These are phyloP conservation scores for Astyanax mexicanus DNA, from an alignment of 2,797 vertebrate species.

Conservation along the genomic window DNA sequence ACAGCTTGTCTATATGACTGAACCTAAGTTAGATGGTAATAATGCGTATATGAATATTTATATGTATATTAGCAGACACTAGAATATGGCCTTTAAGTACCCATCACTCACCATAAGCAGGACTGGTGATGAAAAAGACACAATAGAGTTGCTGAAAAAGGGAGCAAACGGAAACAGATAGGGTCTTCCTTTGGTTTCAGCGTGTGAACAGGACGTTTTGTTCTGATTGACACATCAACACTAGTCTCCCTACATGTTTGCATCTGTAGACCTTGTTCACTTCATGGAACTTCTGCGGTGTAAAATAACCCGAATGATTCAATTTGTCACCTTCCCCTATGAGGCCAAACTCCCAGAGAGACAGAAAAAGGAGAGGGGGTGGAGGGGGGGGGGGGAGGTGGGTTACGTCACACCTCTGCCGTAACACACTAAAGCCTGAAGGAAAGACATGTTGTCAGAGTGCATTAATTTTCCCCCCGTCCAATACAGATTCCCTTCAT, in stretches of 20 bases:
- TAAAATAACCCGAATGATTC: conserved; percentile 54
- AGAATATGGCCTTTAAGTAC: conserved; percentile 64
- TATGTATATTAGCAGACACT: conserved; percentile 65
- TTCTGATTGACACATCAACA: conserved; percentile 15
- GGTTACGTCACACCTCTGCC: conserved; percentile 74
- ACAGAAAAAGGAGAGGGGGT: conserved; percentile 34
- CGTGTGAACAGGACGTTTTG: conserved; percentile 6
- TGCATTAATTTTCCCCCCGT: conserved; percentile 77
- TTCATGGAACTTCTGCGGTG: conserved; percentile 31
- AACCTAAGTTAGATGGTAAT: conserved; percentile 52
- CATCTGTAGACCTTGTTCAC: conserved; percentile 20
- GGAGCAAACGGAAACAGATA: conserved; percentile 27
- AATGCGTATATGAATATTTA: conserved; percentile 61
- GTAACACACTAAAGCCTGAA: conserved; percentile 71
- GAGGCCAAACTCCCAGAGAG: conserved; percentile 63
- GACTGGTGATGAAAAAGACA: conserved; percentile 61
- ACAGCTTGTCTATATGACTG: conserved; percentile 10
- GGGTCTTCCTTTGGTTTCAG: conserved; percentile 11
- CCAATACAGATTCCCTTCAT: conserved; percentile 80
- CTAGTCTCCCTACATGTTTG: conserved; percentile 25
- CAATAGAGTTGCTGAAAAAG: conserved; percentile 62
- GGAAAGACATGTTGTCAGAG: conserved; percentile 80
- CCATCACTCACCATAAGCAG: conserved; percentile 68
- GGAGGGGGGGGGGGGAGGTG: conserved; percentile 48
- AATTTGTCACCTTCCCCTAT: conserved; percentile 64